Percentiles rank a stretch among this genome's conserved stretches.
Conservation (phyloP, 2,888 invertebrate species). For the Neoascia interrupta region DNA sequence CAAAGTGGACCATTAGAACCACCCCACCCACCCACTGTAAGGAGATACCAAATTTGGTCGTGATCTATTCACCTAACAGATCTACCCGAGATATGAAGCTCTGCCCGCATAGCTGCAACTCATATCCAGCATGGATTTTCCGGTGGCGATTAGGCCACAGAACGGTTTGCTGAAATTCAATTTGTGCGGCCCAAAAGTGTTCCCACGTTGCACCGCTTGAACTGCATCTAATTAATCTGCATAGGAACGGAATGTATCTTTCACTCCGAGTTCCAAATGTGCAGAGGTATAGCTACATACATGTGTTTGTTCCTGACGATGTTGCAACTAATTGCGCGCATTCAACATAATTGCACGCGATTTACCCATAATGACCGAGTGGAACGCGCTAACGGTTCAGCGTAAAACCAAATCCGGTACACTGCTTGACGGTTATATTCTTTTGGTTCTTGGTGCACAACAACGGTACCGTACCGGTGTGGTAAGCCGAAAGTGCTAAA, state of each 20-base stretch:
- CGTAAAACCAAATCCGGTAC: conserved; percentile 44
- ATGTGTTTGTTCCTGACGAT: conserved; percentile 5
- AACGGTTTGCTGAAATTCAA: conserved; percentile 61
- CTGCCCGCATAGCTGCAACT: background rate
- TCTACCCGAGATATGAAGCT: background rate
- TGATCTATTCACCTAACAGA: conserved; percentile 43
- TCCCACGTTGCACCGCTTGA: conserved; percentile 66
- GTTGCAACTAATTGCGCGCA: conserved; percentile 64
- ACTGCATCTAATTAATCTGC: conserved; percentile 67
- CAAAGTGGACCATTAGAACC: conserved; percentile 48
- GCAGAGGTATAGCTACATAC: conserved; percentile 9
- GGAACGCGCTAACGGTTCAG: conserved; percentile 1
- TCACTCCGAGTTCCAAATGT: background rate
- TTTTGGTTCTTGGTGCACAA: conserved; percentile 17
- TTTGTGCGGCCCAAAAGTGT: conserved; percentile 55
- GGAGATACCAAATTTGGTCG: conserved; percentile 38
- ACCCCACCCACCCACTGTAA: conserved; percentile 30
- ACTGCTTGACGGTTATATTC: conserved; percentile 58
- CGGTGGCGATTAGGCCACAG: conserved; percentile 42
- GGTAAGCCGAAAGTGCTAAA: conserved; percentile 40
- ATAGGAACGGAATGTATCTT: conserved; percentile 46
- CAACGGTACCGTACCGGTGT: conserved; percentile 23
- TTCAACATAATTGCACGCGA: conserved; percentile 47
- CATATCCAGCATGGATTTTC: conserved; percentile 42
- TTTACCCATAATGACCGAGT: conserved; percentile 60